Evolutionary conservation across 2,113 vertebrate genomes (phyloP), one percentile per base, ranked within the genome.

Genomic region (Martes martes): DNA sequence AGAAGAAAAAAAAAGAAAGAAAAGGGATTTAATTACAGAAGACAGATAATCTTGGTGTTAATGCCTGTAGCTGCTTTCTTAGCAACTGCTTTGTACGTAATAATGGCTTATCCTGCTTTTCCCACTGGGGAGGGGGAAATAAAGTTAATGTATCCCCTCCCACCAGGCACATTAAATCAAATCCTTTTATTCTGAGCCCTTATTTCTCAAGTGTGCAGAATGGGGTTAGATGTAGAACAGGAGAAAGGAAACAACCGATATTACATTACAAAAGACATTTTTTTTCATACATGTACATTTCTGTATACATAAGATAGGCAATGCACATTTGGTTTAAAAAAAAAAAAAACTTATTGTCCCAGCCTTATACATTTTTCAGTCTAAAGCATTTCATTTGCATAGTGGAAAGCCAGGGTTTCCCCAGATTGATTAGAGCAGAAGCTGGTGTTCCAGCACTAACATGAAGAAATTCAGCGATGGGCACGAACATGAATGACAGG

Each of bases 1-100:
- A 86, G 50, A 86, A 59, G 59, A 59, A 31, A 4, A 79, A 61
- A 80, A 39, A 33, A 21, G 5, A 31, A 79, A 69, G 14, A 76
- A 82, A 97, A 67, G 19, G 6, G 36, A 98, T 97, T 98, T 98
- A 98, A 98, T 98, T 99, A 98, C 71, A 98, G 95, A 95, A 93
- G 95, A 91, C 23, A 98, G 88, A 98, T 98, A 98, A 98, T 98
- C 97, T 98, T 94, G 78, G 90, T 98, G 98, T 96, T 98, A 97
- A 98, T 98, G 96, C 71, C 71, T 98, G 89, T 98, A 97, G 97
- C 98, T 97, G 39, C 92, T 98, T 98, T 98, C 96, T 97, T 95
- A 97, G 80, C 76, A 98, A 90, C 89, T 98, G 97, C 88, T 98
- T 98, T 97, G 84, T 87, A 94, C 31, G 94, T 97, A 98, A 98